A percentile compares a stretch with the other conserved stretches of the same genome.
Evolutionary conservation across 2,113 vertebrate species (phyloP).

Genomic region (Corynorhinus townsendii): DNA sequence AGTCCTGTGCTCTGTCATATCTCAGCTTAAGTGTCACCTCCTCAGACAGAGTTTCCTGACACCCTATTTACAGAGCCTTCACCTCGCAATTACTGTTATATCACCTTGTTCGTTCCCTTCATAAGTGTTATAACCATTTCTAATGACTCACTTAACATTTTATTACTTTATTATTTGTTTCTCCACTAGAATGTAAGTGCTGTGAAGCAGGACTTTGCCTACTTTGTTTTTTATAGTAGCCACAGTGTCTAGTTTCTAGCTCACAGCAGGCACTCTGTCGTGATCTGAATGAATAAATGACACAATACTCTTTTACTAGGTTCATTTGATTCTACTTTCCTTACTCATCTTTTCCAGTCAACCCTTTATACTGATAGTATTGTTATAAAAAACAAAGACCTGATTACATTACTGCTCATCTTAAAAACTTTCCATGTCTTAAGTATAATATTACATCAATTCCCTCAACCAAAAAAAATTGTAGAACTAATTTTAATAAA

Average conservation of each 20-base stretch:
- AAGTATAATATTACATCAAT: not conserved
- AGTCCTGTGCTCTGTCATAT: conserved; percentile 4
- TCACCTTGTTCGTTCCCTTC: not conserved
- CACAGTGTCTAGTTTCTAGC: not conserved
- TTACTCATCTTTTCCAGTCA: not conserved
- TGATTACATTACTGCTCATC: not conserved
- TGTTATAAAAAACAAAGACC: not conserved
- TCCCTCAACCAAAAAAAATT: not conserved
- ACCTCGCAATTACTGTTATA: not conserved
- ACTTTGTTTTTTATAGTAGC: not conserved
- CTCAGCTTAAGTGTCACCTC: not conserved
- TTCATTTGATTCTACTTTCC: not conserved
- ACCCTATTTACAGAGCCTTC: not conserved
- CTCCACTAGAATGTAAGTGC: not conserved
- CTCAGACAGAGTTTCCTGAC: not conserved
- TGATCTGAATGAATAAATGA: not conserved
- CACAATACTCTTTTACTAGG: not conserved
- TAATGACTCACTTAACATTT: not conserved
- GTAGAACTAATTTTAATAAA: not conserved
- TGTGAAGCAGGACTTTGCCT: not conserved
- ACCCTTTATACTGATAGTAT: not conserved
- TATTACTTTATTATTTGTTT: not conserved
- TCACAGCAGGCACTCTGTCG: not conserved
- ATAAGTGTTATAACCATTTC: not conserved
- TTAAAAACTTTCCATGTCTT: not conserved